Base-by-base conservation (phyloP, 2,888 invertebrate genomes). In the Bembecia ichneumoniformis region DNA sequence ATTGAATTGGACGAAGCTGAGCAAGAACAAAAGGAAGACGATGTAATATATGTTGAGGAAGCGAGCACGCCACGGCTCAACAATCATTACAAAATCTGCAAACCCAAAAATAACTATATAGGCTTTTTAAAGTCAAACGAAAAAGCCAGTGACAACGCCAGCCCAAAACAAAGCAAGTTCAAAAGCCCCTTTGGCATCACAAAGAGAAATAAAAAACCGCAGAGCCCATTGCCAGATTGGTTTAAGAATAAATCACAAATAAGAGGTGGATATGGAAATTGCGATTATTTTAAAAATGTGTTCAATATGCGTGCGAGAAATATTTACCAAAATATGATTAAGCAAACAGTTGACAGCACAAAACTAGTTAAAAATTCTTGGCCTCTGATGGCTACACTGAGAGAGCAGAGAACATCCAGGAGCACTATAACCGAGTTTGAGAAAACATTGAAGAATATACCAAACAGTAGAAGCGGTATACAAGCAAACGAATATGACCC, bases 231-330 rank as follows among this genome's bases (percentile, higher is more conserved):
- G 46, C 28, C 28, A 9, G 28, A 28, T 28, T 28, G 28, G 28
- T 9, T 28, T 9, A 28, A 28, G 5, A 28, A 9, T 9, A 28
- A 28, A 28, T 1, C 7, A 9, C 72, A 70, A 62, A 83, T 64
- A 63, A 73, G 67, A 63, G 68, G 64, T 53, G 54, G 66, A 53
- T 73, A 71, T 51, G 46, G 70, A 1, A 86, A 82, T 58, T 78
- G 83, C 3, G 82, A 75, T 49, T 62, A 66, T 35, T 62, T 89
- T 40, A 77, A 87, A 35, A 87, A 88, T 66, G 82, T 89, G 49
- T 88, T 88, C 56, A 82, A 89, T 66, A 73, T 90, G 62, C 88
- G 89, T 58, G 90, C 90, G 55, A 90, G 89, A 62, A 78, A 73
- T 59, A 82, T 81, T 60, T 90, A 90, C 58, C 83, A 84, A 58